Percentiles rank a stretch among this genome's conserved stretches.
These are phyloP conservation scores for Artibeus jamaicensis DNA, from an alignment of 2,797 vertebrate genomes.

Conservation along the genomic window DNA sequence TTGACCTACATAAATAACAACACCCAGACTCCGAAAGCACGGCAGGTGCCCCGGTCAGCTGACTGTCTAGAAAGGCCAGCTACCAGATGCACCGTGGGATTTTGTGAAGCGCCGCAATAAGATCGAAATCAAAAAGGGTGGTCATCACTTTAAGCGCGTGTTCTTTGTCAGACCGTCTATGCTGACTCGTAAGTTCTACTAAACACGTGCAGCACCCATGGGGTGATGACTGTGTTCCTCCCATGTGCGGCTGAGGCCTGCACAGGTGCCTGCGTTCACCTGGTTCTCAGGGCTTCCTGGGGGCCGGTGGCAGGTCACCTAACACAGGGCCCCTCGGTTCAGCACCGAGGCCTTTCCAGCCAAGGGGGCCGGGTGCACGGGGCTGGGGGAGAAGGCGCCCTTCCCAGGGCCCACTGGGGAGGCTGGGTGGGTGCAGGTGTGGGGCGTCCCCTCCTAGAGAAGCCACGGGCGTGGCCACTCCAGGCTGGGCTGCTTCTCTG, in stretches of 20 bases:
- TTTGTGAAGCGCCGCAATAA: constrained; percentile 21
- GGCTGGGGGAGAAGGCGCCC: background rate
- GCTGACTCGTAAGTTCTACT: background rate
- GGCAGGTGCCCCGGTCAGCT: background rate
- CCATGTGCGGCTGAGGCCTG: background rate
- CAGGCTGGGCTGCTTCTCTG: background rate
- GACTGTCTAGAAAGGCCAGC: background rate
- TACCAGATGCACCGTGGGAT: constrained; percentile 33
- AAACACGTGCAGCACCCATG: background rate
- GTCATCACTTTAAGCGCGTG: background rate
- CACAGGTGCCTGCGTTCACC: background rate
- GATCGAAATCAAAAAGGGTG: background rate
- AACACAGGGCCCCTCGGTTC: background rate
- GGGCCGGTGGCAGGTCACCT: background rate
- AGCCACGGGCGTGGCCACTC: accelerated
- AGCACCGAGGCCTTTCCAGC: background rate
- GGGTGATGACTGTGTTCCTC: background rate
- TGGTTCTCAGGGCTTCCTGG: background rate
- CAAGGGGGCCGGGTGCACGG: accelerated
- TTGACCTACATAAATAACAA: constrained; percentile 9
- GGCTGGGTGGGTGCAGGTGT: background rate
- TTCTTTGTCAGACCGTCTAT: background rate
- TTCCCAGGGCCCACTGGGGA: background rate
- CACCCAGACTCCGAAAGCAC: background rate
- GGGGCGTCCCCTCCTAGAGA: background rate